These are phyloP conservation scores for Mythimna ferrago DNA, from an alignment of 2,888 invertebrate species.

Conservation along the genomic window DNA sequence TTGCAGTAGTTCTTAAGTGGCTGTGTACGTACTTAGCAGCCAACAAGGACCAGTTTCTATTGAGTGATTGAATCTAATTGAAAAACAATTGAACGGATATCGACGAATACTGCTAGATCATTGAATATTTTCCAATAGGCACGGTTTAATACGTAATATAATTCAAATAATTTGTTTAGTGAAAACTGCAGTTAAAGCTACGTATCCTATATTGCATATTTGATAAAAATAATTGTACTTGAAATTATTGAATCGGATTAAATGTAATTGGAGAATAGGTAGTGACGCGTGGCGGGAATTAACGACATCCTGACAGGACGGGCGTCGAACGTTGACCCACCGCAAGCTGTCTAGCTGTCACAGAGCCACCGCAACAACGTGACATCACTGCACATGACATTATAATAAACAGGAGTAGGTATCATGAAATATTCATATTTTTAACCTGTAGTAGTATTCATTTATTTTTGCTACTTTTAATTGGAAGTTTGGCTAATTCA, in stretches of 20 bases:
- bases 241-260: slow-evolving; percentile 47
- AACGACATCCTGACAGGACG: slow-evolving; percentile 87
- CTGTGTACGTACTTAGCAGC: slow-evolving; percentile 9
- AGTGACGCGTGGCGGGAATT: slow-evolving; percentile 85
- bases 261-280: slow-evolving; percentile 66
- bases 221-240: slow-evolving; percentile 29
- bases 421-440: not conserved
- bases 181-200: not conserved
- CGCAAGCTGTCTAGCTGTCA: slow-evolving; percentile 56
- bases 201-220: not conserved
- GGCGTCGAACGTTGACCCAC: slow-evolving; percentile 81
- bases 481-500: slow-evolving; percentile 36
- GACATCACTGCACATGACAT: slow-evolving; percentile 49
- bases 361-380: slow-evolving; percentile 52
- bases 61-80: slow-evolving; percentile 44
- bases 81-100: slow-evolving; percentile 41
- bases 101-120: slow-evolving; percentile 1
- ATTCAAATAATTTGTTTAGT: not conserved
- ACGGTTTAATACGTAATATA: not conserved
- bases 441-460: not conserved
- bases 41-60: slow-evolving; percentile 27
- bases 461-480: slow-evolving; percentile 13
- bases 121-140: slow-evolving; percentile 12
- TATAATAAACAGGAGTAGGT: slow-evolving; percentile 6
- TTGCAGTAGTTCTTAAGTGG: slow-evolving; percentile 23